Conservation (phyloP, 2,113 vertebrate genomes). For the Bagarius yarrelli region DNA sequence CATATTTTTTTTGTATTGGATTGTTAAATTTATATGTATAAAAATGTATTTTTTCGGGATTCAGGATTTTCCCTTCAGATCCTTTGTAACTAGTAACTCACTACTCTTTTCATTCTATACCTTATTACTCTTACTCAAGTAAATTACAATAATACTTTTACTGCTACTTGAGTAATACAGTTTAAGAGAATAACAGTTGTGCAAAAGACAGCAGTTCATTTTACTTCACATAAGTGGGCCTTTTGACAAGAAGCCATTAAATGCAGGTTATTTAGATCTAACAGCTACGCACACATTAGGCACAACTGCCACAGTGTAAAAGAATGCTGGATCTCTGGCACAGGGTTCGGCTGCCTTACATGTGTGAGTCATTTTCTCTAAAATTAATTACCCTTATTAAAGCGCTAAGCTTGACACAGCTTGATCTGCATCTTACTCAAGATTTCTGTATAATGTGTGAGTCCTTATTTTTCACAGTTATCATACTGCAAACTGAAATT, state of each 20-base stretch:
- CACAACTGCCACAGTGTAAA: neutral
- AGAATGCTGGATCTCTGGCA: neutral
- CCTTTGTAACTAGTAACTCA: too few relatives aligned
- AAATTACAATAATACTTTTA: too few relatives aligned
- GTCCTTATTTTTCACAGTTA: too few relatives aligned
- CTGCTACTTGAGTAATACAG: too few relatives aligned
- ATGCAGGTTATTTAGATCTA: neutral
- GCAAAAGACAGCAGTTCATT: slow-evolving; percentile 32
- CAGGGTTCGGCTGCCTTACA: neutral
- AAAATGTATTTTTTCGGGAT: too few relatives aligned
- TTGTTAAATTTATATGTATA: too few relatives aligned
- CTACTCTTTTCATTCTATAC: too few relatives aligned
- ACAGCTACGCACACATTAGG: neutral
- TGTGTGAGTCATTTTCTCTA: neutral
- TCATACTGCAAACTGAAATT: too few relatives aligned
- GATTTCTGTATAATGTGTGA: neutral
- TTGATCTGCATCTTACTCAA: neutral
- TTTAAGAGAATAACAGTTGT: too few relatives aligned
- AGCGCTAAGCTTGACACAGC: neutral
- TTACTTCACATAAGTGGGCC: neutral
- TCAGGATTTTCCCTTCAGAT: too few relatives aligned
- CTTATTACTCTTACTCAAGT: too few relatives aligned
- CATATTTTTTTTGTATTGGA: too few relatives aligned
- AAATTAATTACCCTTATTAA: neutral
- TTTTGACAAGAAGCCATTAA: neutral